Percentiles rank a stretch among this genome's conserved stretches.
Conservation (phyloP, 2,797 vertebrate species). For the Anguilla megastoma region DNA sequence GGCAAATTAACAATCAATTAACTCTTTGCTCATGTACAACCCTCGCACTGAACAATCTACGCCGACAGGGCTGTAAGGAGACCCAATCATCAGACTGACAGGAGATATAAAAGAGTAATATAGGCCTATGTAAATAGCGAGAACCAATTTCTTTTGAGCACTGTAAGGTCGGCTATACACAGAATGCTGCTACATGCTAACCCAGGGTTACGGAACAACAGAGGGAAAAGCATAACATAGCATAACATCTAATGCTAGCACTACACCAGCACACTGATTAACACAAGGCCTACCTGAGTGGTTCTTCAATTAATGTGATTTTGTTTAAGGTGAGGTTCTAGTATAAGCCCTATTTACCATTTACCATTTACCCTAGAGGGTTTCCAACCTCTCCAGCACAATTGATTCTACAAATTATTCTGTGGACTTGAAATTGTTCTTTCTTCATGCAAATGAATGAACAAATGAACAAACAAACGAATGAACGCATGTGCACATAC, state of each 20-base stretch:
- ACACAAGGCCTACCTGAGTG: background rate
- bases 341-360: too few species aligned
- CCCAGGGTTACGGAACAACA: background rate
- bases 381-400: too few species aligned
- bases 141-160: background rate
- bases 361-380: too few species aligned
- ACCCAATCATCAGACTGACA: constrained; percentile 28
- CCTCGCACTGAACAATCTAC: constrained; percentile 27
- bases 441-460: too few species aligned
- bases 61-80: constrained; percentile 28
- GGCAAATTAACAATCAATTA: constrained; percentile 45
- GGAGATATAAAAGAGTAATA: background rate
- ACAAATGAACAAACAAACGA: too few species aligned
- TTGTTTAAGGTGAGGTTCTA: too few species aligned
- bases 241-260: background rate
- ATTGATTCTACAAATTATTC: too few species aligned
- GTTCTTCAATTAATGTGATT: too few species aligned
- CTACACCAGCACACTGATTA: background rate
- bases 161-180: background rate
- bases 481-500: too few species aligned
- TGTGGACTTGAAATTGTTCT: too few species aligned
- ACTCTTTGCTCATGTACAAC: background rate
- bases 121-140: background rate
- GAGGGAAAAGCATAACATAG: too few species aligned
- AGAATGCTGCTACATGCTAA: background rate